phyloP scores from a whole-genome alignment of 2,113 vertebrate species.

The Ondatra zibethicus region DNA sequence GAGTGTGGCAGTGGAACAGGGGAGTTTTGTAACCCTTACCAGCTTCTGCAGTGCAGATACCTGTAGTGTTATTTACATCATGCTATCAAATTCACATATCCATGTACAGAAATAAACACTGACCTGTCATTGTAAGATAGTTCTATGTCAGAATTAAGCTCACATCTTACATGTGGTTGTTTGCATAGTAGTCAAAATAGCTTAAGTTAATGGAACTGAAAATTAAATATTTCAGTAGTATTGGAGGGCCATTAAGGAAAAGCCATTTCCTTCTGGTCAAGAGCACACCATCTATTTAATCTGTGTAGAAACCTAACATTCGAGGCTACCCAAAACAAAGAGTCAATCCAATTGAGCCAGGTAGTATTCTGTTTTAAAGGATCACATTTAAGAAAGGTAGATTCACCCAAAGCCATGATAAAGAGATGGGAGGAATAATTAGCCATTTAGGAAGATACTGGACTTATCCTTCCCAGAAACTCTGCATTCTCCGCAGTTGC shows the following conservation, averaged over 20 bases:
- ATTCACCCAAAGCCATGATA: background rate
- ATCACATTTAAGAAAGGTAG: background rate
- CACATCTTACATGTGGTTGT: background rate
- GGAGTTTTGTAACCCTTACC: background rate
- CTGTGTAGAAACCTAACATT: background rate
- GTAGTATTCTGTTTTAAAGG: background rate
- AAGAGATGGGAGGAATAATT: background rate
- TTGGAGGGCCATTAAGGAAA: background rate
- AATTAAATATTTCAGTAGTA: background rate
- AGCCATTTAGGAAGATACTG: background rate
- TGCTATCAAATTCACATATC: background rate
- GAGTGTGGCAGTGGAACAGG: fast-evolving
- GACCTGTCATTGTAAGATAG: background rate
- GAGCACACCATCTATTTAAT: background rate
- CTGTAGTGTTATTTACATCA: background rate
- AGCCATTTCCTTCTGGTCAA: background rate
- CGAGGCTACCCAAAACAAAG: background rate
- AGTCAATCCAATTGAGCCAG: background rate
- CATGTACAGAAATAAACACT: background rate
- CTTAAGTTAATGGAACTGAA: background rate
- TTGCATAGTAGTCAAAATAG: background rate
- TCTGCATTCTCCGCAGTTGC: background rate
- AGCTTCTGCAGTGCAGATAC: background rate
- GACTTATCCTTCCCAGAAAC: background rate
- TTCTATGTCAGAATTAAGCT: no score